Evolutionary conservation across 2,888 invertebrate species (phyloP).

Genomic region (Trachelus tabidus): DNA sequence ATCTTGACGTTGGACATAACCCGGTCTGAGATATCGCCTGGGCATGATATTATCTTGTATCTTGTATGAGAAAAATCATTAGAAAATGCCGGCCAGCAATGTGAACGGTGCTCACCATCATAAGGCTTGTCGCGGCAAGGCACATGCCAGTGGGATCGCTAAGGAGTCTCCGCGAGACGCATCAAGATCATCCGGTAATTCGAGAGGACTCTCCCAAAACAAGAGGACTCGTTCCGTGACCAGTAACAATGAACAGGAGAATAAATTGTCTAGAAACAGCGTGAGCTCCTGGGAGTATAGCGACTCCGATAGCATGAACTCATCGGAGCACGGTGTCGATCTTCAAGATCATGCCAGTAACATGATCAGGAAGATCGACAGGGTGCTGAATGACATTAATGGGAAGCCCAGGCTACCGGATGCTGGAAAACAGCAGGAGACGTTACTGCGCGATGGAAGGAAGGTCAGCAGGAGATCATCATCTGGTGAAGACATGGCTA

Average conservation of each 20-base stretch:
- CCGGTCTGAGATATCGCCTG: not conserved
- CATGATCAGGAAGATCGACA: slow-evolving; percentile 44
- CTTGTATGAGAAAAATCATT: not conserved
- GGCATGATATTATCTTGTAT: not conserved
- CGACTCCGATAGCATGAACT: slow-evolving; percentile 75
- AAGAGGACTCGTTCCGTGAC: not conserved
- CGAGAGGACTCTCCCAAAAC: not conserved
- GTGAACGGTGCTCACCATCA: slow-evolving; percentile 72
- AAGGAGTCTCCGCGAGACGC: slow-evolving; percentile 56
- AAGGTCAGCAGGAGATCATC: not conserved
- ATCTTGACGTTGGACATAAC: not conserved
- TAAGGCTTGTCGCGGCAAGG: slow-evolving; percentile 80
- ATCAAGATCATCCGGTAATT: slow-evolving; percentile 17
- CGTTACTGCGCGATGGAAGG: not conserved
- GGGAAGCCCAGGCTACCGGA: slow-evolving; percentile 25
- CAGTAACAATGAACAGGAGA: slow-evolving; percentile 44
- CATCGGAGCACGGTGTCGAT: slow-evolving; percentile 53
- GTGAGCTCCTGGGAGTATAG: slow-evolving; percentile 76
- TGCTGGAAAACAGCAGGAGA: slow-evolving; percentile 7
- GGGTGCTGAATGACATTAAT: slow-evolving; percentile 46
- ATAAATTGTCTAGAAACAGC: slow-evolving; percentile 71
- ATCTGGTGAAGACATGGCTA: not conserved
- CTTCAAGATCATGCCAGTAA: slow-evolving; percentile 32
- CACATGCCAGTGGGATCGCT: slow-evolving; percentile 79
- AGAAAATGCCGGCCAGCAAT: slow-evolving; percentile 66